Conservation (phyloP, 2,797 vertebrate species). For the Cynodonichthys magdalenae region DNA sequence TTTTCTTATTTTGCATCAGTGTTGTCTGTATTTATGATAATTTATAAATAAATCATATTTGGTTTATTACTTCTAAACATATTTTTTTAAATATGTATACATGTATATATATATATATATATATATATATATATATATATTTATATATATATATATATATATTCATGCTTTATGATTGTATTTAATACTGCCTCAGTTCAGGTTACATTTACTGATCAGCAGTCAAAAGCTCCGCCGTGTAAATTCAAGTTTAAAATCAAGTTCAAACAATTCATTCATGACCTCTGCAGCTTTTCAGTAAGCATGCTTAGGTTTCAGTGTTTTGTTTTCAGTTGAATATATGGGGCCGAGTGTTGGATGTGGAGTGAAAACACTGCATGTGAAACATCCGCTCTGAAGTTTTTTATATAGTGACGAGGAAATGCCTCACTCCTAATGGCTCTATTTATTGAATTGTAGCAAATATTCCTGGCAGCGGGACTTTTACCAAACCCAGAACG, state of each 20-base stretch:
- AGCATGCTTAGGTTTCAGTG: slow-evolving; percentile 19
- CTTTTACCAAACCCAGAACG: slow-evolving; percentile 81
- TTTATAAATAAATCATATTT: no score
- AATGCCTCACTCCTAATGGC: slow-evolving; percentile 78
- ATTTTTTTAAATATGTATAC: no score
- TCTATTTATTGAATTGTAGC: slow-evolving; percentile 84
- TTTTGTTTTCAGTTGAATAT: slow-evolving; percentile 25
- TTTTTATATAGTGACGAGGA: slow-evolving; percentile 78
- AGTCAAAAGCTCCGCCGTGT: not conserved
- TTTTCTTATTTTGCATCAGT: not conserved
- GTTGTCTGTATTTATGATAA: not conserved
- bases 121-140: no score
- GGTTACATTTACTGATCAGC: not conserved
- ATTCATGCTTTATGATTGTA: not conserved
- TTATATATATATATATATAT: no score
- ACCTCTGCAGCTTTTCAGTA: slow-evolving; percentile 1
- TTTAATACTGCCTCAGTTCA: not conserved
- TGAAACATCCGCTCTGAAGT: slow-evolving; percentile 71
- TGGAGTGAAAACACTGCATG: slow-evolving; percentile 53
- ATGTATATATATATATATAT: no score
- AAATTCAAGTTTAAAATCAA: slow-evolving; percentile 8
- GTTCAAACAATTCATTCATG: slow-evolving; percentile 10
- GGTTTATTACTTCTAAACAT: not conserved
- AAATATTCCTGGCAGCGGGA: slow-evolving; percentile 81
- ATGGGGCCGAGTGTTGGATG: slow-evolving; percentile 23